Conservation (phyloP, 1,140 invertebrate species). For the Patella vulgata region DNA sequence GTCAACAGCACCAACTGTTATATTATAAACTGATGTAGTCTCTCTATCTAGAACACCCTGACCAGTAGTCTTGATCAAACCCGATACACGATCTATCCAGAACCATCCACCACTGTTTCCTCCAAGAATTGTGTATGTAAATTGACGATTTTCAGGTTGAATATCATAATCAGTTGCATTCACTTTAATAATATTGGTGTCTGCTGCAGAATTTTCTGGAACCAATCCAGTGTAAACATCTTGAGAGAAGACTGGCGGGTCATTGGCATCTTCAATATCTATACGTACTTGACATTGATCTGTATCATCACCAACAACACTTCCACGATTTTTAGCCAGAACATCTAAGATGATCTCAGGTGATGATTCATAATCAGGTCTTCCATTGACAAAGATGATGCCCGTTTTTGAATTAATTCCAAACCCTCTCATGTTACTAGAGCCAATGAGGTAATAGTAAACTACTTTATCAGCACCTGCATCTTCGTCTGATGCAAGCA, state of each 20-base stretch:
- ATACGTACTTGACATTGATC: slow-evolving; percentile 94
- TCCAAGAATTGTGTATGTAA: slow-evolving; percentile 88
- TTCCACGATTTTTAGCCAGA: slow-evolving; percentile 93
- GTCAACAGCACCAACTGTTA: slow-evolving; percentile 91
- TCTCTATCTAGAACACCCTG: slow-evolving; percentile 85
- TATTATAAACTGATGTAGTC: slow-evolving; percentile 77
- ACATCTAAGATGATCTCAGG: slow-evolving; percentile 89
- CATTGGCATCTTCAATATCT: slow-evolving; percentile 93
- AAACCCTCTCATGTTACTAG: slow-evolving; percentile 92
- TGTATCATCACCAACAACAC: slow-evolving; percentile 92
- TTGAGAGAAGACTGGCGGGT: slow-evolving; percentile 90
- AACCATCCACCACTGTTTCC: slow-evolving; percentile 86
- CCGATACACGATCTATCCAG: slow-evolving; percentile 84
- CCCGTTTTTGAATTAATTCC: slow-evolving; percentile 85
- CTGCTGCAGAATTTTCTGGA: slow-evolving; percentile 78
- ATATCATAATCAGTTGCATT: slow-evolving; percentile 90
- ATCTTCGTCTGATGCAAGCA: slow-evolving; percentile 92
- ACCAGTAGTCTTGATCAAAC: slow-evolving; percentile 47
- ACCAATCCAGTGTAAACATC: slow-evolving; percentile 79
- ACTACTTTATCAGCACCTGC: slow-evolving; percentile 90
- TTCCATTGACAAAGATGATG: slow-evolving; percentile 77
- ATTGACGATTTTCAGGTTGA: slow-evolving; percentile 88
- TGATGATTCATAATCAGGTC: slow-evolving; percentile 88
- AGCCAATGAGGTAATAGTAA: slow-evolving; percentile 91
- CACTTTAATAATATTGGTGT: slow-evolving; percentile 81